Conservation (phyloP, 2,888 invertebrate species). For the Scaptodrosophila latifasciaeformis region DNA sequence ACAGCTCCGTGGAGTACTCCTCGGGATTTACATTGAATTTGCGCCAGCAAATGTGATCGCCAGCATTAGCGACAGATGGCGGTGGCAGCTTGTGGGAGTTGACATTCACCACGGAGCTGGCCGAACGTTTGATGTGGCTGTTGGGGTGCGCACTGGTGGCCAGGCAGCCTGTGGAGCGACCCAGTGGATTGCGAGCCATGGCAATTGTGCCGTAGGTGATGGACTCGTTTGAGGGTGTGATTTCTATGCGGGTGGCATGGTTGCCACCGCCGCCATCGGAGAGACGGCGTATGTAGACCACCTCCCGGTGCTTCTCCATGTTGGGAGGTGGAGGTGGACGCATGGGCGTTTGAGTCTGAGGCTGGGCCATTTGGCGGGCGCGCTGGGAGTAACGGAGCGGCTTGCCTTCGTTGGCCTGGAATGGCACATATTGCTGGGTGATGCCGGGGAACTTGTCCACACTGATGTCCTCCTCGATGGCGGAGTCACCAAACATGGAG, state of each 20-base stretch:
- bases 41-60: conserved; percentile 77
- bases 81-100: conserved; percentile 59
- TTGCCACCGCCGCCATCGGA: conserved; percentile 69
- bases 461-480: conserved; percentile 75
- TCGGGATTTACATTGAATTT: conserved; percentile 74
- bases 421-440: conserved; percentile 69
- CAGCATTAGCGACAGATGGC: conserved; percentile 49
- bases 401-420: conserved; percentile 66
- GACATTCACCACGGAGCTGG: conserved; percentile 60
- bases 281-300: conserved; percentile 71
- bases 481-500: conserved; percentile 75
- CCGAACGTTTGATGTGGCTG: conserved; percentile 61
- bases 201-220: conserved; percentile 61
- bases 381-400: conserved; percentile 68
- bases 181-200: conserved; percentile 55
- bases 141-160: conserved; percentile 36
- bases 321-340: conserved; percentile 27
- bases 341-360: conserved; percentile 14
- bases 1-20: conserved; percentile 75
- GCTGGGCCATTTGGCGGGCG: conserved; percentile 38
- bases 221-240: conserved; percentile 73
- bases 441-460: conserved; percentile 74
- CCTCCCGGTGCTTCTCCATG: conserved; percentile 71
- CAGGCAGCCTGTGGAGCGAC: conserved; percentile 60
- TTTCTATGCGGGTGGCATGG: conserved; percentile 74